Base-by-base conservation (phyloP, 2,113 vertebrate species). In the Amphilophus citrinellus region DNA sequence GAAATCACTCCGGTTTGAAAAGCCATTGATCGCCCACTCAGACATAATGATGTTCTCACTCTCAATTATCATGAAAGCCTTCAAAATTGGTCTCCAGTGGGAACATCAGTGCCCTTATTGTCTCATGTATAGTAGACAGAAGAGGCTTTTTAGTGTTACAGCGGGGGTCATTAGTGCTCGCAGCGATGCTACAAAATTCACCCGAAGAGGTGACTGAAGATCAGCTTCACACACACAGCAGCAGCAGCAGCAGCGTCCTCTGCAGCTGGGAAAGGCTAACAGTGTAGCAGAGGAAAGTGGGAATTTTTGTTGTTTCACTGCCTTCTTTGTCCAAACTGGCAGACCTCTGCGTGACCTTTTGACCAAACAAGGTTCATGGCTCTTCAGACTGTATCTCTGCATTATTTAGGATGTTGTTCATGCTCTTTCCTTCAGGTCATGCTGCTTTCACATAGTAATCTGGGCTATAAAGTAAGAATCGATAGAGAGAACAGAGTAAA, bases 361-460 rank as follows among this genome's bases (percentile, higher is more conserved):
- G 44, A 73, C 60, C 58, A 24, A 60, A 61, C 32, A 11, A 39
- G 44, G n/a, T 84, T 58, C 44, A 10, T 4, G 4, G 76, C 8
- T 77, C 71, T 82, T 84, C 47, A 60, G 86, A 78, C 62, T 8
- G 58, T 88, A 91, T 91, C 86, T 61, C 50, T 13, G 30, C 89
- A 89, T 94, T 83, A 93, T 94, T 91, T 56, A 92, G 50, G 9
- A 24, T 39, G 81, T 87, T 87, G 86, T 71, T 79, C 44, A 30
- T 56, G 27, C 76, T 62, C 47, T 50, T 63, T 68, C 32, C 75
- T 66, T 88, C 68, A 78, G 15, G 61, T 24, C 15, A 3, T 39
- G 6, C 10, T 6, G 13, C 37, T 87, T 20, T 91, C 18, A 92
- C 91, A 91, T 89, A 91, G 92, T 88, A 24, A 93, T 83, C 27